Evolutionary conservation across 1,140 invertebrate genomes (phyloP), one percentile per base, ranked within the genome.

Genomic region (Popillia japonica): DNA sequence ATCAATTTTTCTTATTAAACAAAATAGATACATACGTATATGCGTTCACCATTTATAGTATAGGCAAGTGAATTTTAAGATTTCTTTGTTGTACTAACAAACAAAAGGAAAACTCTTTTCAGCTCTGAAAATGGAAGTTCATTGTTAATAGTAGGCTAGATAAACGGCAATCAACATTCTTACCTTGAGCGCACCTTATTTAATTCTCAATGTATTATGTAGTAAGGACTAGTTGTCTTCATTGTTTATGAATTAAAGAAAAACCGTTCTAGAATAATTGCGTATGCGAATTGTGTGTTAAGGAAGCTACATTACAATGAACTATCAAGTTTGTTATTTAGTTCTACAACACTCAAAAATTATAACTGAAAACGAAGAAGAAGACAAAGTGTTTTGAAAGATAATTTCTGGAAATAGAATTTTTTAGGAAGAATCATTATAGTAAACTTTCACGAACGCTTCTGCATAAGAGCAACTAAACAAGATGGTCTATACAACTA

Each of bases 131-230:
- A 55, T 55, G 48, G 48, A 14, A 55, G 48, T 55, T 55, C 48
- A 55, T 55, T 55, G 48, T 55, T 55, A 55, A 55, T 55, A 55
- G 48, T 55, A 55, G 48, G 48, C 6, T 55, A 55, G 48, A 55
- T 55, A 55, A 55, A 55, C 48, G 17, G 48, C 48, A 55, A 55
- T 55, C 48, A n/a, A 55, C 48, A 55, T 55, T 55, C 48, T 17
- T 55, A 55, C 48, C 48, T 55, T 55, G 48, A 55, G 48, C 48
- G 14, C 48, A 7, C 48, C 48, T 55, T 55, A 55, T 55, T 17
- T 55, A 17, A 55, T 55, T 17, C 48, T 55, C 48, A 17, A 55
- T 55, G 48, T 55, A 17, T 55, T 55, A 55, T 55, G 27, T 34
- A 34, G 27, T 34, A 55, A 17, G n/a, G 6, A n/a, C 48, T 1